phyloP scores from a whole-genome alignment of 1,140 invertebrate genomes.

The Ceratosolen fusciceps region DNA sequence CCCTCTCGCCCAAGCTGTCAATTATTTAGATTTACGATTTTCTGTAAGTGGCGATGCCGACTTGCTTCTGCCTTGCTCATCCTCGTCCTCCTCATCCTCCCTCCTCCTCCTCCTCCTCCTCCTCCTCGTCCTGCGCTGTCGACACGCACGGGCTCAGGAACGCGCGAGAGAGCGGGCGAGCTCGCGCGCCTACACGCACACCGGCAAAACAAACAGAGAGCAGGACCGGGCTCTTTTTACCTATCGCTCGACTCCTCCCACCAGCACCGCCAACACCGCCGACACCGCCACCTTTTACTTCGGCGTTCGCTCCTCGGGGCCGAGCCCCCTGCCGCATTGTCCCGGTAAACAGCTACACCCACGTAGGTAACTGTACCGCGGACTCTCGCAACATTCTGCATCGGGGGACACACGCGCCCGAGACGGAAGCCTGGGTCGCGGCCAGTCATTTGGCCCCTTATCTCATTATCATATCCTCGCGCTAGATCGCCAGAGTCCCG shows the following conservation, averaged over 20 bases:
- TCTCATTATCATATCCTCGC: too few relatives aligned
- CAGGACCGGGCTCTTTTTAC: background rate
- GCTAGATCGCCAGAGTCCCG: too few relatives aligned
- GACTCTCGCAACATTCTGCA: conserved; percentile 42
- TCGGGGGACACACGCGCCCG: conserved; percentile 14
- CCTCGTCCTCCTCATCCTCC: conserved; percentile 30
- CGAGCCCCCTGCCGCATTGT: conserved; percentile 6
- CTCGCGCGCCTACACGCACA: too few relatives aligned
- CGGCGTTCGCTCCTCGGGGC: background rate
- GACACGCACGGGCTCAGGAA: background rate
- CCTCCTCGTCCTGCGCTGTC: background rate
- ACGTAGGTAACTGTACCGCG: conserved; percentile 48
- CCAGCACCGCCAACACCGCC: too few relatives aligned
- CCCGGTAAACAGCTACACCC: conserved; percentile 52
- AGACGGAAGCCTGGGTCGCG: too few relatives aligned
- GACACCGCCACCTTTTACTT: too few relatives aligned
- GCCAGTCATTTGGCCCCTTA: too few relatives aligned
- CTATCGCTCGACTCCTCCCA: background rate
- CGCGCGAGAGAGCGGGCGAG: too few relatives aligned
- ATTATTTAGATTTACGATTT: conserved; percentile 65
- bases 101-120: background rate
- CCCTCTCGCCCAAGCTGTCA: conserved; percentile 55
- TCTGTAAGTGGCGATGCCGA: conserved; percentile 26
- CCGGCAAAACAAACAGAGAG: too few relatives aligned
- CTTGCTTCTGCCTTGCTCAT: conserved; percentile 21